Conservation (phyloP, 2,888 invertebrate species). For the Lacanobia oleracea region DNA sequence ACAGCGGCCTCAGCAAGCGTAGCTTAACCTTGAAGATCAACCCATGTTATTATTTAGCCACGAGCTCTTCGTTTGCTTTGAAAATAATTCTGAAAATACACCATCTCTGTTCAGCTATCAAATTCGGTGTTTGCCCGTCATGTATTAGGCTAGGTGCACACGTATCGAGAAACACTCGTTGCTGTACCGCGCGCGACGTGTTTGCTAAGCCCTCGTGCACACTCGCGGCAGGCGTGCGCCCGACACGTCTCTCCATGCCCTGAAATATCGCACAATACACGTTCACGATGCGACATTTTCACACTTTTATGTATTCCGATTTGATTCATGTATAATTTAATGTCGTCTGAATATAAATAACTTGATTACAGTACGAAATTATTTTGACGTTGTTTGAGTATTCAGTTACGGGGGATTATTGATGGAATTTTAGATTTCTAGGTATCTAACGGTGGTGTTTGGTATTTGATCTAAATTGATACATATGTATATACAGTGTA, state of each 20-base stretch:
- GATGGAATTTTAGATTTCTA: conserved; percentile 61
- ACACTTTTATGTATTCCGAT: conserved; percentile 69
- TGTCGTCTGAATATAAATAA: conserved; percentile 69
- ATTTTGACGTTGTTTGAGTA: conserved; percentile 59
- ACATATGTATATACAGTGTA: not conserved
- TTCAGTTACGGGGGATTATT: conserved; percentile 55
- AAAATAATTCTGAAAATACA: conserved; percentile 28
- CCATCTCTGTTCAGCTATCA: conserved; percentile 39
- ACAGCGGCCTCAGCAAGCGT: too few relatives aligned
- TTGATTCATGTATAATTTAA: conserved; percentile 70
- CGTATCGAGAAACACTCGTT: conserved; percentile 64
- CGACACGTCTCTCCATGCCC: conserved; percentile 66
- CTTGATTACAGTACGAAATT: conserved; percentile 64
- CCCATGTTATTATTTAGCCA: too few relatives aligned
- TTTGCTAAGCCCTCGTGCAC: conserved; percentile 70
- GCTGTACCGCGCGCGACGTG: conserved; percentile 61
- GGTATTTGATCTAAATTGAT: conserved; percentile 35
- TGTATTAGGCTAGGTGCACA: conserved; percentile 59
- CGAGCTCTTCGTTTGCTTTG: not conserved
- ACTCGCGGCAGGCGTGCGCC: conserved; percentile 62
- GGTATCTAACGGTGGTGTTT: conserved; percentile 14
- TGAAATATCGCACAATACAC: conserved; percentile 69
- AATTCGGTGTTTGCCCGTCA: conserved; percentile 57
- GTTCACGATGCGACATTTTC: conserved; percentile 63
- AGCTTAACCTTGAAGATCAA: too few relatives aligned